Base-by-base conservation (phyloP, 2,797 vertebrate species). In the Choloepus didactylus region DNA sequence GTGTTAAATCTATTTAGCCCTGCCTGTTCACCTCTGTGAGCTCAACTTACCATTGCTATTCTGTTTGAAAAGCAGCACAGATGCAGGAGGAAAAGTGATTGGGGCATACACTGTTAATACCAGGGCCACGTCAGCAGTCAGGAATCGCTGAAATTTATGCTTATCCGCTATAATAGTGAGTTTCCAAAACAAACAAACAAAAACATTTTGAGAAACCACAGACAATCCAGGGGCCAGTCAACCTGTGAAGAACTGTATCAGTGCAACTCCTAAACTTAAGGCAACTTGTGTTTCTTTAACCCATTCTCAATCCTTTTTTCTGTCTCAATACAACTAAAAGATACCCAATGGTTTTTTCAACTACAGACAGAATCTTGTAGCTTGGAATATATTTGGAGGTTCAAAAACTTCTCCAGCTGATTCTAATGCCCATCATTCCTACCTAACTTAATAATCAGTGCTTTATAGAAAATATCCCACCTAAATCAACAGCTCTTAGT, bases 91-190 rank as follows among this genome's bases (percentile, higher is more conserved):
- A 97, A 99, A 99, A 72, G 99, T 99, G 97, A 99, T 99, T 72
- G 99, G 99, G 29, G 99, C 99, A 0, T 99, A 99, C 88, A 99
- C 98, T 0, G 99, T 99, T 94, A 99, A 99, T 97, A 99, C 99
- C 6, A 98, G 97, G 69, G 99, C 99, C 69, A 98, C 94, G 81
- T 99, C 99, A 4, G 98, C 97, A 70, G 97, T 98, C 87, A 99
- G 98, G 97, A 99, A 99, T 72, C 99, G 99, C 98, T 99, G 99
- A 98, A 99, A 98, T 98, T 99, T 99, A 97, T 99, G 99, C 97
- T 99, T 99, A 98, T 99, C 99, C 91, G 98, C 99, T 99, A 96
- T 76, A 91, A 91, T 11, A 66, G 16, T 80, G 97, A 76, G 2
- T 46, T 29, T 82, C 94, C 89, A 91, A 81, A 94, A 95, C 89